These are phyloP conservation scores for Chorisops tibialis DNA, from an alignment of 2,888 invertebrate species.

Conservation along the genomic window DNA sequence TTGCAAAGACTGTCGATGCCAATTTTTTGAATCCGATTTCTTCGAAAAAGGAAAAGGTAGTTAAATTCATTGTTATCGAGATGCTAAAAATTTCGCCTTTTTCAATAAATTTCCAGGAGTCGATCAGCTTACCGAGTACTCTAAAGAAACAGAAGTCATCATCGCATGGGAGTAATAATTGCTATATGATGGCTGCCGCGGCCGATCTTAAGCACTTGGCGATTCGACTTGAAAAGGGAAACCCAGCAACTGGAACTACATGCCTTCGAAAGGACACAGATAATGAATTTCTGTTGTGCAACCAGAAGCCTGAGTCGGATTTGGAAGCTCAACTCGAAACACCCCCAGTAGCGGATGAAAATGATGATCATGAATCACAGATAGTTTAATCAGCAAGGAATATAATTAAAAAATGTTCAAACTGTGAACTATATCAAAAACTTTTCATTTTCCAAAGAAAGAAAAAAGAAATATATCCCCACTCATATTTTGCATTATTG, in stretches of 20 bases:
- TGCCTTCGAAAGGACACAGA: slow-evolving; percentile 26
- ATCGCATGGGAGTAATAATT: slow-evolving; percentile 44
- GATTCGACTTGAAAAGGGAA: slow-evolving; percentile 26
- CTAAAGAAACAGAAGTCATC: slow-evolving; percentile 44
- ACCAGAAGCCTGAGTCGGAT: slow-evolving; percentile 9
- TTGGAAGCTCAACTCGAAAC: neutral
- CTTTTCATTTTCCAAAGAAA: no score
- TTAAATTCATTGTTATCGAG: neutral
- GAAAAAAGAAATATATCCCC: no score
- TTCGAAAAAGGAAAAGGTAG: slow-evolving; percentile 4
- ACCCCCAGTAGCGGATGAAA: no score
- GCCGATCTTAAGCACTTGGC: slow-evolving; percentile 27
- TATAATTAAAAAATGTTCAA: no score
- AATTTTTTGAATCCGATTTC: slow-evolving; percentile 17
- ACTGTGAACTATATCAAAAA: no score
- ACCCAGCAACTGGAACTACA: slow-evolving; percentile 26
- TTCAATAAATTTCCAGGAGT: slow-evolving; percentile 33
- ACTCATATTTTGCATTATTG: no score
- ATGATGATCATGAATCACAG: no score
- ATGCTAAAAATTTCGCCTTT: neutral
- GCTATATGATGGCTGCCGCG: slow-evolving; percentile 34
- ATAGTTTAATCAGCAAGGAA: no score
- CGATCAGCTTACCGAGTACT: slow-evolving; percentile 35
- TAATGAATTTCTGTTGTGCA: slow-evolving; percentile 28
- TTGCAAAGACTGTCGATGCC: slow-evolving; percentile 1